These are phyloP conservation scores for Prenolepis imparis DNA, from an alignment of 2,888 invertebrate genomes.

Conservation along the genomic window DNA sequence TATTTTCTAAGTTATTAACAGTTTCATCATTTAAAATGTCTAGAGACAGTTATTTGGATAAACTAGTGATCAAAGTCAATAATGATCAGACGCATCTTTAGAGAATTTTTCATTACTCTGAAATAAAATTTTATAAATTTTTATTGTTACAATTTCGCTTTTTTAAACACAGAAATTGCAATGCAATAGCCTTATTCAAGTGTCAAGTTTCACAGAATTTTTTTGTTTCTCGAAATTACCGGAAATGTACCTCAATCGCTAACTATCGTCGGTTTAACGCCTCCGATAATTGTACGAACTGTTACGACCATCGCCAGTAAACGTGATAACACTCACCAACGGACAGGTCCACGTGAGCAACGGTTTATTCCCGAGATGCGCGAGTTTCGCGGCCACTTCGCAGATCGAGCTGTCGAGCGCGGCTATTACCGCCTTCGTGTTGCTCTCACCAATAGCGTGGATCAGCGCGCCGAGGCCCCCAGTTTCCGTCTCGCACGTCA, in stretches of 20 bases:
- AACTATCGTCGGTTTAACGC: not conserved
- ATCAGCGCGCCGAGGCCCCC: conserved; percentile 86
- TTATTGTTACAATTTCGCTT: too few relatives aligned
- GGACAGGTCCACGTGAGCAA: conserved; percentile 88
- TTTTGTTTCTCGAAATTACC: not conserved
- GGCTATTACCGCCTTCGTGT: conserved; percentile 86
- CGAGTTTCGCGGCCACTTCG: conserved; percentile 86
- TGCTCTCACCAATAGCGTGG: conserved; percentile 85
- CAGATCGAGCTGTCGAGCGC: conserved; percentile 87
- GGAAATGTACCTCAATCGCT: conserved; percentile 4
- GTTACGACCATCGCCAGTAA: not conserved
- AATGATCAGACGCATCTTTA: too few relatives aligned
- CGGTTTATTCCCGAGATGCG: conserved; percentile 87
- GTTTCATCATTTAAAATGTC: too few relatives aligned
- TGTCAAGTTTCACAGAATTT: not conserved
- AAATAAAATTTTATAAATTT: too few relatives aligned
- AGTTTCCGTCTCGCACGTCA: conserved; percentile 86
- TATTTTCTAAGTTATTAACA: too few relatives aligned
- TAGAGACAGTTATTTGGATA: too few relatives aligned
- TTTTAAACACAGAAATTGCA: too few relatives aligned
- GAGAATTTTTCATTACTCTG: too few relatives aligned
- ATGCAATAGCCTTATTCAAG: too few relatives aligned
- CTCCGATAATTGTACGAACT: not conserved
- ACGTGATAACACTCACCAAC: conserved; percentile 83
- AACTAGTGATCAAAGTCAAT: too few relatives aligned